Percentiles rank a stretch among this genome's conserved stretches.
phyloP scores from a whole-genome alignment of 1,140 invertebrate species.

The Lanistes nyassanus region DNA sequence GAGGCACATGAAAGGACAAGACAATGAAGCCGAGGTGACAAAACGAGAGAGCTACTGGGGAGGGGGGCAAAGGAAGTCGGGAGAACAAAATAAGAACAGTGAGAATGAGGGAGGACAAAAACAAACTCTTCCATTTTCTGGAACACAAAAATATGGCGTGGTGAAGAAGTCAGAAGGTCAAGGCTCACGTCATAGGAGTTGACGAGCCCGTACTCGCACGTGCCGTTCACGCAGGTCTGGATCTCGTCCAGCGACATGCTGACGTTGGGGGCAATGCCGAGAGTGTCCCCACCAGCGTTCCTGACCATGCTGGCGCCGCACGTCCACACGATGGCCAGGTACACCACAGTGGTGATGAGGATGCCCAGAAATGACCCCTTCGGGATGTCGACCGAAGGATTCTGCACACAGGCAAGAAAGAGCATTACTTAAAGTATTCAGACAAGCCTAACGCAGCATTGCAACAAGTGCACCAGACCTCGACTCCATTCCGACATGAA shows the following conservation, averaged over 20 bases:
- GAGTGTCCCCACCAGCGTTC: slow-evolving; percentile 71
- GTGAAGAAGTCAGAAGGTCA: too few species aligned
- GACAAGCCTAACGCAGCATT: too few species aligned
- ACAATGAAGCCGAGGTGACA: too few species aligned
- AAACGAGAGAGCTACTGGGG: background rate
- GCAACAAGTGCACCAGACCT: too few species aligned
- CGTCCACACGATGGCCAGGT: slow-evolving; percentile 83
- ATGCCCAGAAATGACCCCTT: slow-evolving; percentile 89
- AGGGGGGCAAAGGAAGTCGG: background rate
- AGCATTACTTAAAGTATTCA: too few species aligned
- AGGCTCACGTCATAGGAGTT: background rate
- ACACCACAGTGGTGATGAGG: slow-evolving; percentile 82
- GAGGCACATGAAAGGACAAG: too few species aligned
- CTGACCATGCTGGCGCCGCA: slow-evolving; percentile 77
- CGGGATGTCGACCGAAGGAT: slow-evolving; percentile 76
- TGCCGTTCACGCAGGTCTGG: too few species aligned
- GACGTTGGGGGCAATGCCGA: too few species aligned
- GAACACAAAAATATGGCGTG: background rate
- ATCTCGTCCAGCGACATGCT: too few species aligned
- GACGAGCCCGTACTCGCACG: too few species aligned
- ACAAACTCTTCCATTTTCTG: background rate
- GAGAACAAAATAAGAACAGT: background rate
- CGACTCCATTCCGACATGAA: too few species aligned
- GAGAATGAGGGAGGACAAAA: background rate
- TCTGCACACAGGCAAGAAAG: slow-evolving; percentile 69